These are phyloP conservation scores for Pitangus sulphuratus DNA, from an alignment of 2,797 vertebrate species.

Conservation along the genomic window DNA sequence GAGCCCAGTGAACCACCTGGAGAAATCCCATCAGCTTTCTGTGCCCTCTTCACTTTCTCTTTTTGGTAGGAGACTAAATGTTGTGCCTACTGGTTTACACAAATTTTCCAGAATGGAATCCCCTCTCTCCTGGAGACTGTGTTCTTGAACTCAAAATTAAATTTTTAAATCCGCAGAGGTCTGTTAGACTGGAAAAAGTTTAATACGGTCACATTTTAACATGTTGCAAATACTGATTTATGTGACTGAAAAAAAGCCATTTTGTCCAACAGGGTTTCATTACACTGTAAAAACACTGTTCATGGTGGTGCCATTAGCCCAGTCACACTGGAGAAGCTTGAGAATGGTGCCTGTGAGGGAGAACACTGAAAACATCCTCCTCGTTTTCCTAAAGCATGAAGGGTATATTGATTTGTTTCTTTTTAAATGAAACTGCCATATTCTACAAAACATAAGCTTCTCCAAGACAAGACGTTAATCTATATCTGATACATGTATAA, in stretches of 20 bases:
- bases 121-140: neutral
- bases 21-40: neutral
- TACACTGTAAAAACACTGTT: neutral
- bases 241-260: neutral
- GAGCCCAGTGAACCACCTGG: neutral
- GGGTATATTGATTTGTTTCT: constrained; percentile 59
- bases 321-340: neutral
- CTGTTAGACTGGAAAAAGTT: neutral
- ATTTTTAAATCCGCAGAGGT: neutral
- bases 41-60: neutral
- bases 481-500: constrained; percentile 72
- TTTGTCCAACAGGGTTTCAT: neutral
- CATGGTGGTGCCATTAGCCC: neutral
- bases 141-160: neutral
- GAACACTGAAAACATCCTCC: neutral
- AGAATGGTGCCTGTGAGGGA: neutral
- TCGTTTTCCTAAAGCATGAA: constrained; percentile 45
- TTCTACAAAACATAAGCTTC: constrained; percentile 59
- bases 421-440: constrained; percentile 57
- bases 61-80: neutral
- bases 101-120: neutral
- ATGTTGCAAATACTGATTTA: constrained; percentile 11
- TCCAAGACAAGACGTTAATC: constrained; percentile 74
- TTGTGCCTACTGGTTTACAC: neutral
- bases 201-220: neutral